Base-by-base conservation (phyloP, 2,888 invertebrate species). In the Pimpla rufipes region DNA sequence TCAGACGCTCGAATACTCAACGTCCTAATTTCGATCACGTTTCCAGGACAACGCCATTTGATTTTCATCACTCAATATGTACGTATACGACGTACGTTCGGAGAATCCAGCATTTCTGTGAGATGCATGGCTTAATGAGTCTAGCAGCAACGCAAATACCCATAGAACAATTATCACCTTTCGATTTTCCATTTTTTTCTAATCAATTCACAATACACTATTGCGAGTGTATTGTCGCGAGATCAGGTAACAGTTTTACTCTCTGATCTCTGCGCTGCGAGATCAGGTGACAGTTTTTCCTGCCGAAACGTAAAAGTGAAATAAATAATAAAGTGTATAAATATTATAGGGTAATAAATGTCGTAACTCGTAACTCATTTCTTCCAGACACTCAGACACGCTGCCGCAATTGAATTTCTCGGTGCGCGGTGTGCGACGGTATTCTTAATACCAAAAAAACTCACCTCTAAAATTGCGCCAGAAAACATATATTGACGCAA, bases 11-110 rank as follows among this genome's bases (percentile, higher is more conserved):
- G 18, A 64, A 78, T 29, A 42, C 18, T 64, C 18, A 23, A 16
- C 35, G 55, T 21, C n/a, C 23, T 70, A 62, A 70, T 70, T 62
- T 70, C 50, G 62, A 47, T 78, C 78, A 62, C 78, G 78, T 78
- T 37, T 62, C 68, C 11, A 21, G 8, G 16, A 47, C 29, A 47
- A 8, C 35, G 23, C 67, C 67, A 57, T 59, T 68, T 45, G 76
- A 68, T 67, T 67, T 76, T 76, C 47, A 68, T 67, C 45, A 57
- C 57, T 76, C 16, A 50, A 29, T n/a, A 67, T 23, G 16, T 57
- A 52, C 47, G n/a, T 16, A n/a, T 29, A 50, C 13, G n/a, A 2
- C 18, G 13, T 21, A 74, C 10, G 2, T 52, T 21, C 8, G 11
- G 18, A 21, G 2, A 18, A 21, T 52, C n/a, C 0, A n/a, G 29